Evolutionary conservation across 2,888 invertebrate genomes (phyloP).

Genomic region (Stictocephala bisonia): DNA sequence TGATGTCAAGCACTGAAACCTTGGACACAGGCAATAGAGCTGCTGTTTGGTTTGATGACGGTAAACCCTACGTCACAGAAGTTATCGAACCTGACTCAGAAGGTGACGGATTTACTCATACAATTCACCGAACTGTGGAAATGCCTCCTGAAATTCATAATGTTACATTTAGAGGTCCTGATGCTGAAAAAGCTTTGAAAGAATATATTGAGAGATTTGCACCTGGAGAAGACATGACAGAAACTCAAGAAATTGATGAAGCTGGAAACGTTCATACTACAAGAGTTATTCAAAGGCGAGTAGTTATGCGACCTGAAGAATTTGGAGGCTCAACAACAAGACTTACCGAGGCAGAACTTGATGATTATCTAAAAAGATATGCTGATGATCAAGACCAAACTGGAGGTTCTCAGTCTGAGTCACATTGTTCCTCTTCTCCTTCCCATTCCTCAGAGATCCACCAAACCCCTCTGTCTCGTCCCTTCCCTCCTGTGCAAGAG

Average conservation of each 20-base stretch:
- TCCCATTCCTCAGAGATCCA: constrained; percentile 35
- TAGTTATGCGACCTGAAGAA: constrained; percentile 64
- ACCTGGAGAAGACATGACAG: constrained; percentile 68
- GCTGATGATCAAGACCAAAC: constrained; percentile 49
- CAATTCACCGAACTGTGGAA: constrained; percentile 66
- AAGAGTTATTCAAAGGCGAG: constrained; percentile 66
- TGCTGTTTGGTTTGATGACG: constrained; percentile 67
- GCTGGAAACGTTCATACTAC: constrained; percentile 69
- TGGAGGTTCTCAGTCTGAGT: constrained; percentile 15
- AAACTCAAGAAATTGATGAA: constrained; percentile 67
- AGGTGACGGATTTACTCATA: constrained; percentile 65
- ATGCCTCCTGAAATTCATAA: constrained; percentile 68
- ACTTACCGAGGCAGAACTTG: constrained; percentile 60
- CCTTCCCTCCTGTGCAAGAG: constrained; percentile 50
- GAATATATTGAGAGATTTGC: constrained; percentile 68
- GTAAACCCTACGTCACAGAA: constrained; percentile 66
- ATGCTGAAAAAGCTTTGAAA: constrained; percentile 67
- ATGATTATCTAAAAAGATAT: constrained; percentile 62
- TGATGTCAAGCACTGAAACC: constrained; percentile 82
- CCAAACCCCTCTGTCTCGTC: constrained; percentile 33
- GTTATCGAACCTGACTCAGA: constrained; percentile 66
- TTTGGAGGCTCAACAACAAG: constrained; percentile 52
- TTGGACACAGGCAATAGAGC: constrained; percentile 68
- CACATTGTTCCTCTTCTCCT: constrained; percentile 34
- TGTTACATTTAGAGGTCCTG: constrained; percentile 68